Evolutionary conservation across 2,888 invertebrate species (phyloP), one percentile per base, ranked within the genome.

Genomic region (Gymnocheta viridis): DNA sequence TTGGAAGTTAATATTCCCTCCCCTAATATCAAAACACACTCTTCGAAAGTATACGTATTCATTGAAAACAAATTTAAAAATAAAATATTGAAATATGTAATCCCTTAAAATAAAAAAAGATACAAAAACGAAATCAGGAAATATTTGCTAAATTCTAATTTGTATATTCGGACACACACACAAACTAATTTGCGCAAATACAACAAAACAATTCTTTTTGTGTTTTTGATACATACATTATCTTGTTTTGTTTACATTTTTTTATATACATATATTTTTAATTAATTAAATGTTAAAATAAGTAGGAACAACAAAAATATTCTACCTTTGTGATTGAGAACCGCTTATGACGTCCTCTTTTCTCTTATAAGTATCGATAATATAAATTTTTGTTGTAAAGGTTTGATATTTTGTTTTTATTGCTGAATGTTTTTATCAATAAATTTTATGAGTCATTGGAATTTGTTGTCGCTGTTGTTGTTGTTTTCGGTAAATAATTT

Each of bases 381-480:
- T 64, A 76, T 56, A 41, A 62, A 58, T 69, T 67, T 32, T 38
- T 56, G 17, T 51, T 58, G 56, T 44, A 49, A 72, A 49, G 56
- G 74, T 76, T 51, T 70, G 17, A n/a, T 47, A n/a, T n/a, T n/a
- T 70, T 35, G 32, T 44, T 66, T 66, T 44, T 10, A 44, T 69
- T 70, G 51, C 56, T 54, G 24, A 17, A 9, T 32, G 35, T 58
- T 82, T 83, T 83, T 84, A 84, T 84, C 84, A 84, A 73, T 77
- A 81, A 81, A 73, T 84, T 80, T 41, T 38, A 69, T 81, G 84
- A 84, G 81, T 84, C 84, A 81, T 81, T 72, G 83, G 41, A 54
- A 41, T 54, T 22, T 51, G 19, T 49, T 66, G 51, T 22, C 38
- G 7, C 2, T 51, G 6, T 17, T 17, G 22, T 19, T 49, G 3